Percentiles rank a stretch among this genome's conserved stretches.
These are phyloP conservation scores for Forbesichthys papilliferus DNA, from an alignment of 2,113 vertebrate species.

Conservation along the genomic window DNA sequence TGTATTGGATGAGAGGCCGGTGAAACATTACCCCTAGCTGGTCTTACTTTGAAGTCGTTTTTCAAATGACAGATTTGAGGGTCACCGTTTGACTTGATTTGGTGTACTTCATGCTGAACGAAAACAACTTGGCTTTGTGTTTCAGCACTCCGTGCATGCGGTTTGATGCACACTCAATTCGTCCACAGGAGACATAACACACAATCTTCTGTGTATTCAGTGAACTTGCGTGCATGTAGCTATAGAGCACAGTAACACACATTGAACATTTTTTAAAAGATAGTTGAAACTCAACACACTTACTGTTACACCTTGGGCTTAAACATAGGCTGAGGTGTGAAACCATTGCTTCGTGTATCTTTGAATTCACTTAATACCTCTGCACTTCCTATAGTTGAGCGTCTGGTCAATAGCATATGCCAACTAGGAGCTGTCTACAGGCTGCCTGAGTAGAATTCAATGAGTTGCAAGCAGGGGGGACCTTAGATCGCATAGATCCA, in stretches of 20 bases:
- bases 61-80: slow-evolving; percentile 30
- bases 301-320: no score
- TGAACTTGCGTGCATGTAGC: no score
- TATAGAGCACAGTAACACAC: no score
- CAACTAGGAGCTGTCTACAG: slow-evolving; percentile 56
- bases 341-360: no score
- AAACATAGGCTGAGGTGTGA: no score
- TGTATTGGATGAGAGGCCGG: neutral
- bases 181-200: neutral
- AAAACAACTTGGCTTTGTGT: slow-evolving; percentile 22
- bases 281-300: no score
- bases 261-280: no score
- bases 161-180: neutral
- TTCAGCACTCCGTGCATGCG: slow-evolving; percentile 11
- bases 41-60: neutral
- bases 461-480: slow-evolving; percentile 62
- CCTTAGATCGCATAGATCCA: slow-evolving; percentile 65
- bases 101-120: slow-evolving; percentile 45
- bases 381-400: slow-evolving; percentile 66
- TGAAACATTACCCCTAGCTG: slow-evolving; percentile 31
- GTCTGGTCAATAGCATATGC: slow-evolving; percentile 72
- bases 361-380: slow-evolving; percentile 27
- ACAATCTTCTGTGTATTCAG: no score
- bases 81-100: slow-evolving; percentile 51
- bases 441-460: slow-evolving; percentile 64